Conservation (phyloP, 2,797 vertebrate genomes). For the Chloroceryle amazona region DNA sequence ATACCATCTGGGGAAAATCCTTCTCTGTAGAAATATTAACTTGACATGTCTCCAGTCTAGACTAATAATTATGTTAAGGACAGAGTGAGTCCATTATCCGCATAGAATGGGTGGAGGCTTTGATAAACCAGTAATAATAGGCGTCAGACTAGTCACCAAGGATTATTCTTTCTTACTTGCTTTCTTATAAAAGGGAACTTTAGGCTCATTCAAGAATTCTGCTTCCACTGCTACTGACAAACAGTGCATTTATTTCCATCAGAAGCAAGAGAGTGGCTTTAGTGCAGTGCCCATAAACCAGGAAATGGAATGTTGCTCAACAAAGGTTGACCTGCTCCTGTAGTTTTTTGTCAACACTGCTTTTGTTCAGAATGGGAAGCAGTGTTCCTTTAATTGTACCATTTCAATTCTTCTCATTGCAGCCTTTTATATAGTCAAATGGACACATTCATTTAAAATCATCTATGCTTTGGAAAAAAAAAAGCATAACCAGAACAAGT, state of each 20-base stretch:
- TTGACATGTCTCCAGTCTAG: slow-evolving; percentile 52
- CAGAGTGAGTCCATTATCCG: neutral
- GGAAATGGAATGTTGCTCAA: slow-evolving; percentile 41
- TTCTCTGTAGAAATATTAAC: slow-evolving; percentile 28
- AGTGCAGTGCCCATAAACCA: neutral
- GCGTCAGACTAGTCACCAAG: neutral
- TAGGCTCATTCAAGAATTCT: slow-evolving; percentile 27
- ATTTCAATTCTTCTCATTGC: neutral
- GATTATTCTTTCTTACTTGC: slow-evolving; percentile 22
- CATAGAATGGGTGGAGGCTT: slow-evolving; percentile 9
- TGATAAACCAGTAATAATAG: slow-evolving; percentile 41
- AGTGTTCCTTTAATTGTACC: slow-evolving; percentile 53
- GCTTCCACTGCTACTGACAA: slow-evolving; percentile 24
- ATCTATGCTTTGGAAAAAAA: neutral
- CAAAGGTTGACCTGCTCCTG: slow-evolving; percentile 17
- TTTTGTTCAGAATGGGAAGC: slow-evolving; percentile 60
- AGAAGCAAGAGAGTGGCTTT: slow-evolving; percentile 9
- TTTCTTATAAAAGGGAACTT: slow-evolving; percentile 45
- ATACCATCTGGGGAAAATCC: slow-evolving; percentile 44
- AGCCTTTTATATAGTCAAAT: slow-evolving; percentile 2
- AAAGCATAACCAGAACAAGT: neutral
- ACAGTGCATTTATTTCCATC: slow-evolving; percentile 24
- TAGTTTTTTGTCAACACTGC: neutral
- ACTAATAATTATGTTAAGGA: slow-evolving; percentile 51
- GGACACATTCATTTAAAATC: neutral